These are phyloP conservation scores for Eurosta solidaginis DNA, from an alignment of 1,140 invertebrate species.

Conservation along the genomic window DNA sequence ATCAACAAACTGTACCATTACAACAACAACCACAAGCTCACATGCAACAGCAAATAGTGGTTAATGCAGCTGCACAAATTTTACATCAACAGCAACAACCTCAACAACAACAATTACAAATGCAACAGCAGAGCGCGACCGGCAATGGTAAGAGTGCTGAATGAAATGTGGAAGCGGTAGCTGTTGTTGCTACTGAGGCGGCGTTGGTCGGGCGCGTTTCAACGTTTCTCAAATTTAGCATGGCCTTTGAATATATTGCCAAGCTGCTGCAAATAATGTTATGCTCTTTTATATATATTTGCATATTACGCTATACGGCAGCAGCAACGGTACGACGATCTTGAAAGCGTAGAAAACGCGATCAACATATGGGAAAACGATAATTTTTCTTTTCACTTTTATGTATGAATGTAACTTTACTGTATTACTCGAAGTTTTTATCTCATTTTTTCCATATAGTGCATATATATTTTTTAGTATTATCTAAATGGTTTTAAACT, in stretches of 20 bases:
- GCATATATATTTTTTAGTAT: neutral
- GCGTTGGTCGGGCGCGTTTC: conserved; percentile 58
- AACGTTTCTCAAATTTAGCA: conserved; percentile 48
- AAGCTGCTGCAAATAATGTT: conserved; percentile 53
- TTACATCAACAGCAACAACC: conserved; percentile 24
- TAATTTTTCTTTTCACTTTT: too few species aligned
- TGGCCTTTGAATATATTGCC: conserved; percentile 49
- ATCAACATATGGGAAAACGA: too few species aligned
- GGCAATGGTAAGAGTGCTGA: conserved; percentile 45
- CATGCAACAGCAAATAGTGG: neutral
- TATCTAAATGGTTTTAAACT: neutral
- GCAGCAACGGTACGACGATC: neutral
- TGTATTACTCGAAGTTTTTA: neutral
- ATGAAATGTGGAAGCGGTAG: conserved; percentile 56
- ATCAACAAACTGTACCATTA: conserved; percentile 11
- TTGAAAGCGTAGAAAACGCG: too few species aligned
- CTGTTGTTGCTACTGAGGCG: conserved; percentile 38
- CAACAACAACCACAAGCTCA: conserved; percentile 38
- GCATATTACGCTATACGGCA: conserved; percentile 38
- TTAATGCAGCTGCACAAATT: neutral
- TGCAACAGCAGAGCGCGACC: conserved; percentile 29
- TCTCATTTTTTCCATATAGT: neutral
- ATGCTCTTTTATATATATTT: conserved; percentile 48
- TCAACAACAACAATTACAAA: conserved; percentile 1
- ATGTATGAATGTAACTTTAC: neutral